A percentile compares a stretch with the other conserved stretches of the same genome.
phyloP scores from a whole-genome alignment of 2,888 invertebrate species.

The Chaetogeoica ovagalla region DNA sequence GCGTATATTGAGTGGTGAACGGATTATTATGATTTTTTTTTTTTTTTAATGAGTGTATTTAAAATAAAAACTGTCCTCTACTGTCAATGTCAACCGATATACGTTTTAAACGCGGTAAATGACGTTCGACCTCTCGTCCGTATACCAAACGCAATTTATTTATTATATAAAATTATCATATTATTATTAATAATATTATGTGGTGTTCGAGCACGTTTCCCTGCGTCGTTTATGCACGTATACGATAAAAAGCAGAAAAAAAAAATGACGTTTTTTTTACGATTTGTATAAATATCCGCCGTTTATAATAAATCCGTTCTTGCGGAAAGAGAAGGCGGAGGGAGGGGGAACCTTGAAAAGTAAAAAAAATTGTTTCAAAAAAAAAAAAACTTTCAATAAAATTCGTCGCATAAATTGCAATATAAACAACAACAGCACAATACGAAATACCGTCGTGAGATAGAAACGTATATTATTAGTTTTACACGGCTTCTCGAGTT shows the following conservation, averaged over 20 bases:
- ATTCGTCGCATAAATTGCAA: no score
- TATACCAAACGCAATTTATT: not conserved
- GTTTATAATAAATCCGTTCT: constrained; percentile 7
- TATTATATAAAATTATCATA: not conserved
- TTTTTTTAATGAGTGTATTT: not conserved
- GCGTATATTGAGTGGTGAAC: not conserved
- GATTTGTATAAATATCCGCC: constrained; percentile 2
- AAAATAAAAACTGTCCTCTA: constrained; percentile 17
- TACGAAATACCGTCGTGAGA: no score
- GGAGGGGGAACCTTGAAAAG: no score
- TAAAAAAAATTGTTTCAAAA: no score
- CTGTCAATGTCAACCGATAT: constrained; percentile 13
- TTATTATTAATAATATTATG: not conserved
- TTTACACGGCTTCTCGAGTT: no score
- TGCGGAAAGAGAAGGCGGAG: not conserved
- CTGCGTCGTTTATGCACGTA: not conserved
- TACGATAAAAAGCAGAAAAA: not conserved
- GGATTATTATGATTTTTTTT: not conserved
- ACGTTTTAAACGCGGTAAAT: not conserved
- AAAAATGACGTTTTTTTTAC: not conserved
- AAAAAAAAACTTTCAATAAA: no score
- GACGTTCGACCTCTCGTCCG: constrained; percentile 3
- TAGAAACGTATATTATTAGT: no score
- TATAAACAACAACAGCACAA: no score
- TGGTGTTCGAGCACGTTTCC: not conserved